Evolutionary conservation across 2,113 vertebrate species (phyloP), one percentile per base, ranked within the genome.

Genomic region (Vidua macroura): DNA sequence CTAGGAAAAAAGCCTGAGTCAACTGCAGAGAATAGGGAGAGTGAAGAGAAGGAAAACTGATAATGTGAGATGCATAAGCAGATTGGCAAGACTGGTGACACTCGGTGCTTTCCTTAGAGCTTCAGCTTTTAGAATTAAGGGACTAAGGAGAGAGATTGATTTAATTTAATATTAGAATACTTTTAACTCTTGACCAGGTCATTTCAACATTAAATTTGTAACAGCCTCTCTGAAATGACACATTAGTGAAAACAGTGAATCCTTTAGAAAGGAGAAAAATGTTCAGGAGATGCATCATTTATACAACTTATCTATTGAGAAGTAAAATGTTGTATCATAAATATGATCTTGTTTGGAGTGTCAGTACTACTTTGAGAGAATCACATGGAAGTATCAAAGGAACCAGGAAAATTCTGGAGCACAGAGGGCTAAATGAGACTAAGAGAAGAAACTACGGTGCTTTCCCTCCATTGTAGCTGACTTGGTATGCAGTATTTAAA

Each of bases 1-100:
- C 83, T 87, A 89, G 92, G 84, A 97, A 96, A 92, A 96, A 96
- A 92, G 37, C 91, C 89, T 92, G 96, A 97, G 93, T 96, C 95
- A 97, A 96, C 91, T 87, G 83, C 94, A 95, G 86, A 93, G 91
- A 95, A 92, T 11, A 93, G 43, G 49, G 66, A 96, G 58, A 91
- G 62, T 24, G 83, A 86, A 95, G 80, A 33, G 75, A 93, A 94
- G 51, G 66, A 95, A 96, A 95, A 93, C 86, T 72, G 84, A 95
- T 85, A 79, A 1, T 62, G 86, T 48, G 83, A 95, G 58, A 86
- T 75, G 60, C 86, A 93, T 56, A 93, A 96, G 69, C 69, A 93
- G 91, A 91, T 59, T 92, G 94, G 75, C 73, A 94, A 94, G 73
- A 80, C 88, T 75, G 90, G 75, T 80, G 82, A 86, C 91, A 95